Base-by-base conservation (phyloP, 2,113 vertebrate genomes). In the Cynocephalus volans region DNA sequence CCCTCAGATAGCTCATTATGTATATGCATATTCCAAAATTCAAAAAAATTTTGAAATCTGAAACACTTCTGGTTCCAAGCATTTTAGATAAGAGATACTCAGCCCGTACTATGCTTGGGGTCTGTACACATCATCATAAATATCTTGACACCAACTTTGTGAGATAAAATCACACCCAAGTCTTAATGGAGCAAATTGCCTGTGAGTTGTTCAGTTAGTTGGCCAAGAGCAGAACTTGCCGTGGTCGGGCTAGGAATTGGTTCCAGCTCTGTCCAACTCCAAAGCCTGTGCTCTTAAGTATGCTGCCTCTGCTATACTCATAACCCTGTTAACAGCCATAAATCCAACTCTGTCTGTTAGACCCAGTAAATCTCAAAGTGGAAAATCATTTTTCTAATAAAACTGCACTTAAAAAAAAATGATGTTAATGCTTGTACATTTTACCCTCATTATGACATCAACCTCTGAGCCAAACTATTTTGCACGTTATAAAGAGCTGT, bases 341-440 rank as follows among this genome's bases (percentile, higher is more conserved):
- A 97, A 97, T 97, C 97, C 94, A 75, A 19, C 6, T 88, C 93
- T 95, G 95, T 97, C 95, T 95, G 85, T 95, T 97, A 96, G 96
- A 94, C 33, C 60, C 72, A 93, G 79, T 98, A 89, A 65, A 97
- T 97, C 97, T 98, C 96, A 97, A 98, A 97, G 93, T 98, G 94
- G 93, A 96, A 98, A 98, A 92, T 90, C 87, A 96, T 96, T 98
- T 98, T 98, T 97, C 97, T 96, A 97, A 96, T 98, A 96, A 97
- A 97, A 94, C 93, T 56, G 96, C 64, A 50, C 93, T 98, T 83
- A 97, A 91, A 90, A 97, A 96, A 98, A 97, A 83, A 75, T 0
- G 81, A 98, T 23, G 89, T 95, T 95, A 95, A 95, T 84, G 54
- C 80, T 97, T 97, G 86, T 97, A 97, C 56, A 56, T 98, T 97